A percentile compares a stretch with the other conserved stretches of the same genome.
These are phyloP conservation scores for Gallinago paraguaiae DNA, from an alignment of 2,113 vertebrate genomes.

Conservation along the genomic window DNA sequence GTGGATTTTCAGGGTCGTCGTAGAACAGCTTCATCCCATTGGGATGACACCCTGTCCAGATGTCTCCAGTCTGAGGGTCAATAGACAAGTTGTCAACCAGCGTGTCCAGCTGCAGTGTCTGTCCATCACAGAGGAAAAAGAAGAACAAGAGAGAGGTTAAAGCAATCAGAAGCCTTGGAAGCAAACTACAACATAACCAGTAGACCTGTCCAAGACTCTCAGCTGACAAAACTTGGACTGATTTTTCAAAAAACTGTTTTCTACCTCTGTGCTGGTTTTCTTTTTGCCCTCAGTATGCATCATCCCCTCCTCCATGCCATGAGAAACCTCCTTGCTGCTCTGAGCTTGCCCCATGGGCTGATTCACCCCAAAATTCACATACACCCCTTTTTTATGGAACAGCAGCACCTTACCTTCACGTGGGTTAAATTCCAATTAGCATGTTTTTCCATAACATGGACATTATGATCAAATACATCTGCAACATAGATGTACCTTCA, in stretches of 20 bases:
- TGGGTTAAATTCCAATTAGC: constrained; percentile 77
- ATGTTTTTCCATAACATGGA: constrained; percentile 84
- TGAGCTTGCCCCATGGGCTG: neutral
- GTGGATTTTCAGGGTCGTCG: constrained; percentile 75
- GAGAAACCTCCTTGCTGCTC: neutral
- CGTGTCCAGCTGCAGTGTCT: constrained; percentile 81
- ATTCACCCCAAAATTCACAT: neutral
- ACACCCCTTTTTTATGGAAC: neutral
- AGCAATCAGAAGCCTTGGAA: neutral
- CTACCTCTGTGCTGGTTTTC: neutral
- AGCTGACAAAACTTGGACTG: neutral
- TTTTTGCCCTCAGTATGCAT: neutral
- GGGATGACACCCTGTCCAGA: constrained; percentile 89
- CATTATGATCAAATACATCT: constrained; percentile 70
- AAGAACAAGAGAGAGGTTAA: neutral
- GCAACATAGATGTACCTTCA: constrained; percentile 87
- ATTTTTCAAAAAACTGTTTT: neutral
- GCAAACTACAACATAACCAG: neutral
- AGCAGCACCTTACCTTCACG: constrained; percentile 82
- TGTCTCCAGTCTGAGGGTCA: constrained; percentile 84
- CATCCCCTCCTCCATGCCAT: neutral
- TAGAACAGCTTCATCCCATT: constrained; percentile 75
- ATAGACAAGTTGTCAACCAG: constrained; percentile 86
- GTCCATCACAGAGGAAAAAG: neutral
- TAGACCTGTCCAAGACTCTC: neutral